Evolutionary conservation across 1,140 invertebrate genomes (phyloP), one percentile per base, ranked within the genome.

Genomic region (Phymastichus coffea): DNA sequence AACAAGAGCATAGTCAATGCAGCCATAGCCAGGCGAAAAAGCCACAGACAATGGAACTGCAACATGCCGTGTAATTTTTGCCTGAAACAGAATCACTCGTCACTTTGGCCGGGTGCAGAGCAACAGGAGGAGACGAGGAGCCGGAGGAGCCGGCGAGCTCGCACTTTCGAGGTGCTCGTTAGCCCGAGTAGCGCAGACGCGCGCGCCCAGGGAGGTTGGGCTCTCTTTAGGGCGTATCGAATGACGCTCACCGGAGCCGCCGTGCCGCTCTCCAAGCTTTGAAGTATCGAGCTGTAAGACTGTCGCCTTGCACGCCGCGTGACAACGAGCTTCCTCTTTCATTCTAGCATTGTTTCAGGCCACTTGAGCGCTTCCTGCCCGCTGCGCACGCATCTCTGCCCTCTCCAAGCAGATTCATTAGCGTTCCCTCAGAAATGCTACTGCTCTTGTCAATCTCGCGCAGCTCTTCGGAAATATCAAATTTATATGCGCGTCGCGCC

Each of bases 51-150:
- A n/a, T n/a, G n/a, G n/a, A n/a, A n/a, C n/a, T n/a, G n/a, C n/a
- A n/a, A n/a, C n/a, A n/a, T n/a, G n/a, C n/a, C n/a, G n/a, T 25
- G 17, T 43, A 30, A 57, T 49, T 53, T 53, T 53, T 53, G 15
- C 30, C 15, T 47, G 57, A 52, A 59, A 59, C 12, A 52, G 28
- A 59, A 59, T 59, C 57, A n/a, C 48, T 38, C 40, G 48, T 44
- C 48, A 52, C 51, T 59, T 52, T 59, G 28, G 12, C 6, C 30
- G n/a, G n/a, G n/a, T n/a, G n/a, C n/a, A n/a, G n/a, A n/a, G 48
- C 47, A 52, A 48, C 30, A 22, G 48, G 41, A 43, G 12, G 23
- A n/a, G n/a, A n/a, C n/a, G n/a, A n/a, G n/a, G n/a, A n/a, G n/a
- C n/a, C n/a, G n/a, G n/a, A n/a, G n/a, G n/a, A n/a, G n/a, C n/a